Base-by-base conservation (phyloP, 2,888 invertebrate species). In the Calameuta pallipes region DNA sequence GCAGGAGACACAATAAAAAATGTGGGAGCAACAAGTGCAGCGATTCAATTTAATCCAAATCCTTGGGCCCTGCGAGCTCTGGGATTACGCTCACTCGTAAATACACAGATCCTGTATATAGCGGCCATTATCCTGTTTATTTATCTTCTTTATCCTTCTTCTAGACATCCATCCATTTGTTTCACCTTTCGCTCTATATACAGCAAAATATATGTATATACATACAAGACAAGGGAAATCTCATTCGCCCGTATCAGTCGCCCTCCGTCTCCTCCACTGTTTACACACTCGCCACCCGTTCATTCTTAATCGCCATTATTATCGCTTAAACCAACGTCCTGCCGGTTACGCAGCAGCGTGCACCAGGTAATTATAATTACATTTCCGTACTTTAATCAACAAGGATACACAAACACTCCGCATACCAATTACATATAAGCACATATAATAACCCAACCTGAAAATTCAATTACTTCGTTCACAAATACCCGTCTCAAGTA, bases 11-110 rank as follows among this genome's bases (percentile, higher is more conserved):
- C 23, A 23, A 56, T 23, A 56, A 56, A 56, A 56, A 56, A 56
- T 56, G 56, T 56, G 1, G 78, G 82, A 81, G 85, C 85, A 85
- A 85, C 84, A 85, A 85, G 85, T 85, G 84, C 81, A 83, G 81
- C 81, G 81, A 84, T 81, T 83, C 83, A 82, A 85, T 85, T 83
- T 85, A 85, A 85, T 83, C 85, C 82, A 83, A 81, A 83, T 82
- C 83, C 82, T 84, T 83, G 82, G 84, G 83, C 83, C 84, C 82
- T 1, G 56, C 83, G 82, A 81, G 80, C 82, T 76, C 70, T 9
- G 75, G 80, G 80, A 80, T 81, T 75, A 77, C 81, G 6, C 78
- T 80, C 69, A 80, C 80, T 80, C 79, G 77, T 71, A 71, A 71
- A 71, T 71, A 71, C 33, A 71, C 71, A 4, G 33, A 34, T 9